phyloP scores from a whole-genome alignment of 2,888 invertebrate genomes.

The Odontomyia ornata region DNA sequence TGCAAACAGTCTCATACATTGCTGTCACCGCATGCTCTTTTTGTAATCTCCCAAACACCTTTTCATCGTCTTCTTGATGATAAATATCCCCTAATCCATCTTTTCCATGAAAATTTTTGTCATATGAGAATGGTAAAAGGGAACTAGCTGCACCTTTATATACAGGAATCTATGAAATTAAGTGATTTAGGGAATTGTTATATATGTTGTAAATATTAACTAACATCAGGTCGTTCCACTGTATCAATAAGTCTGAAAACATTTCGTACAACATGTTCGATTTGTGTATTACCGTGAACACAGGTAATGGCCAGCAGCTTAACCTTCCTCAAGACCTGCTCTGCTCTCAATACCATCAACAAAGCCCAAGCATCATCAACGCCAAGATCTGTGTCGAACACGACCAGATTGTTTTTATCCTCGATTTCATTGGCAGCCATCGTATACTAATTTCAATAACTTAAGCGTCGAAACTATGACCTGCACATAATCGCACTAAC shows the following conservation, averaged over 20 bases:
- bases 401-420: constrained; percentile 57
- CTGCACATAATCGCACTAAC: too few species aligned
- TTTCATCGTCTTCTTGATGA: constrained; percentile 62
- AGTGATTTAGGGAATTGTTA: too few species aligned
- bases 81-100: constrained; percentile 78
- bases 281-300: constrained; percentile 76
- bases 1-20: constrained; percentile 69
- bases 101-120: constrained; percentile 69
- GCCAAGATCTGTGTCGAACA: constrained; percentile 73
- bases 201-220: background rate
- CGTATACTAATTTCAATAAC: too few species aligned
- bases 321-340: constrained; percentile 55
- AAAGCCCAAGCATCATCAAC: constrained; percentile 74
- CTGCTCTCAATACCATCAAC: constrained; percentile 68
- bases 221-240: constrained; percentile 69
- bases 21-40: constrained; percentile 70
- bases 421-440: background rate
- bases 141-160: constrained; percentile 71
- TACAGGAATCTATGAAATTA: constrained; percentile 72
- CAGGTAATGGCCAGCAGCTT: constrained; percentile 76
- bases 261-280: constrained; percentile 75
- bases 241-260: constrained; percentile 73
- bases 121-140: constrained; percentile 61
- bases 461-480: too few species aligned
- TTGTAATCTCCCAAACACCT: constrained; percentile 62